These are phyloP conservation scores for Coregonus ussuriensis DNA, from an alignment of 2,797 vertebrate genomes.

Conservation along the genomic window DNA sequence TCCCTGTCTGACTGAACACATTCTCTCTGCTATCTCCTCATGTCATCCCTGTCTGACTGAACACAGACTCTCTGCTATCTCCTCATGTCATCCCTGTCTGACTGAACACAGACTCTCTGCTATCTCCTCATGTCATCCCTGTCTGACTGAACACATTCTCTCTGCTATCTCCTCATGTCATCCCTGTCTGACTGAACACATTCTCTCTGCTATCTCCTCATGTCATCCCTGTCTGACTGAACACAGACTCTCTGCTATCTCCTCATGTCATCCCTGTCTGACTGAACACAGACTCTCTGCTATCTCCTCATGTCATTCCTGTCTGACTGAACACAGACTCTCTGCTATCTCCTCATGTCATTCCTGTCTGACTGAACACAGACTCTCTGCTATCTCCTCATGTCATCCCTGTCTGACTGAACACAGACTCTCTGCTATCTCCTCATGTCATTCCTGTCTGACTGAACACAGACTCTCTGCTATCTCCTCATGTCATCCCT, in stretches of 20 bases:
- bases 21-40: not conserved
- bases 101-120: no score
- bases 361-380: not conserved
- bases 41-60: not conserved
- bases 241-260: no score
- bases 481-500: not conserved
- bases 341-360: constrained; percentile 38
- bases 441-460: not conserved
- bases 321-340: not conserved
- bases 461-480: not conserved
- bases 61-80: no score
- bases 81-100: no score
- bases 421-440: not conserved
- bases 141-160: no score
- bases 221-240: no score
- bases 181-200: no score
- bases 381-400: constrained; percentile 38
- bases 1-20: no score
- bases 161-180: no score
- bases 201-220: not conserved
- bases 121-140: no score
- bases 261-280: constrained; percentile 1
- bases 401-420: not conserved
- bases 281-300: not conserved
- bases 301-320: not conserved